Conservation (phyloP, 2,888 invertebrate genomes). For the Catocala sponsa region DNA sequence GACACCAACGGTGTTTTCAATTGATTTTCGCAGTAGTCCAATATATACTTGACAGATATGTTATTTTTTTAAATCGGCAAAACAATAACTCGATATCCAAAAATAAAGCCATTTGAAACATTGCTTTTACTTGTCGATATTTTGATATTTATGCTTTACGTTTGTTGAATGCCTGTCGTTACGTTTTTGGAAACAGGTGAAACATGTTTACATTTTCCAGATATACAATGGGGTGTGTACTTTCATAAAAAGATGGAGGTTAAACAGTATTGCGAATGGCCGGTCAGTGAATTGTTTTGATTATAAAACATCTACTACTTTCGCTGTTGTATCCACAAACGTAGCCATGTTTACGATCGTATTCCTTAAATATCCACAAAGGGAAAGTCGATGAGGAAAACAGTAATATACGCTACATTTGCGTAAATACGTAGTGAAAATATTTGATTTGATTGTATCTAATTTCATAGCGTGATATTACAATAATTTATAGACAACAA, state of each 20-base stretch:
- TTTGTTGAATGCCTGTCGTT: background rate
- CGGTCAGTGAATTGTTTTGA: background rate
- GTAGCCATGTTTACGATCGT: background rate
- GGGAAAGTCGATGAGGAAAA: background rate
- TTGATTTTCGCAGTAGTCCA: no score
- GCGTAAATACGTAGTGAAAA: background rate
- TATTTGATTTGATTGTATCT: background rate
- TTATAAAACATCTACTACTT: background rate
- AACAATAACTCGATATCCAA: no score
- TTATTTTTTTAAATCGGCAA: no score
- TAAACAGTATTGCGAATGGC: background rate
- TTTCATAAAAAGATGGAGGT: background rate
- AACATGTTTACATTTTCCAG: background rate
- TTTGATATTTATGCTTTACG: no score
- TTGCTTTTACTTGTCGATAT: no score
- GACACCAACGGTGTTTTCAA: no score
- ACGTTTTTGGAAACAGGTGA: background rate
- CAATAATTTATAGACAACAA: no score
- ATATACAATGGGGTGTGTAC: background rate
- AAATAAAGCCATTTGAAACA: no score
- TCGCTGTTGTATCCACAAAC: background rate
- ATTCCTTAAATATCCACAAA: slow-evolving; percentile 3
- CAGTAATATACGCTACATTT: background rate
- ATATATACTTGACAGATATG: no score
- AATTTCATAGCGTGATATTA: no score